Percentiles rank a stretch among this genome's conserved stretches.
Conservation (phyloP, 2,113 vertebrate species). For the Apteryx owenii region DNA sequence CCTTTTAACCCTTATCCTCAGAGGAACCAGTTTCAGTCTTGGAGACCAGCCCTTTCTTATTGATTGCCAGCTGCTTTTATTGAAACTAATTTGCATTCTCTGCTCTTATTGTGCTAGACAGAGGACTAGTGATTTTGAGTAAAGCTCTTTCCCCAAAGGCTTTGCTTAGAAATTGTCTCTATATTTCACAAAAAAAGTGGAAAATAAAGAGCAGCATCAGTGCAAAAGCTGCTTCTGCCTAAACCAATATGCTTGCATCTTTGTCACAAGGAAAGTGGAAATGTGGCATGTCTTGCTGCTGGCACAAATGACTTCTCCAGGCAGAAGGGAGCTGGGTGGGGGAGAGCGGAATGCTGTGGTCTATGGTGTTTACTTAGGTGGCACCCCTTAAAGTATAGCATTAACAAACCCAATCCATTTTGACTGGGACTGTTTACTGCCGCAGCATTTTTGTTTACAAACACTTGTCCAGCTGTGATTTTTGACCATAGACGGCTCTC, state of each 20-base stretch:
- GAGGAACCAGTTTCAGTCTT: conserved; percentile 42
- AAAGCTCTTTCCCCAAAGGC: conserved; percentile 52
- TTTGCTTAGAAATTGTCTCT: conserved; percentile 61
- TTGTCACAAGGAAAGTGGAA: conserved; percentile 31
- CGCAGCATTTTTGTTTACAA: background rate
- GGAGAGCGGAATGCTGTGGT: background rate
- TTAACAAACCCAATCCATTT: background rate
- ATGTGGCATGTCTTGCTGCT: conserved; percentile 8
- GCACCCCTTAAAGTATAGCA: background rate
- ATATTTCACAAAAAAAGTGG: conserved; percentile 43
- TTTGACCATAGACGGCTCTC: background rate
- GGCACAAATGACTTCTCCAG: background rate
- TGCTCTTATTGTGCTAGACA: conserved; percentile 66
- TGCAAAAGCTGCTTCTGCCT: conserved; percentile 54
- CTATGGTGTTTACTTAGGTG: background rate
- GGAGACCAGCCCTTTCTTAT: conserved; percentile 36
- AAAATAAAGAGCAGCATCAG: conserved; percentile 49
- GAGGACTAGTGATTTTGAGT: conserved; percentile 66
- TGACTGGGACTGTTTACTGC: background rate
- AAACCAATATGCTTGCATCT: conserved; percentile 10
- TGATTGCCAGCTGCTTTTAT: conserved; percentile 69
- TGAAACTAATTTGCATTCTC: conserved; percentile 72
- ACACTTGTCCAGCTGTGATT: background rate
- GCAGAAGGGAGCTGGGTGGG: background rate
- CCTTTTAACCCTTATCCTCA: conserved; percentile 60